Evolutionary conservation across 2,888 invertebrate genomes (phyloP), one percentile per base, ranked within the genome.

Genomic region (Dysmachus trigonus): DNA sequence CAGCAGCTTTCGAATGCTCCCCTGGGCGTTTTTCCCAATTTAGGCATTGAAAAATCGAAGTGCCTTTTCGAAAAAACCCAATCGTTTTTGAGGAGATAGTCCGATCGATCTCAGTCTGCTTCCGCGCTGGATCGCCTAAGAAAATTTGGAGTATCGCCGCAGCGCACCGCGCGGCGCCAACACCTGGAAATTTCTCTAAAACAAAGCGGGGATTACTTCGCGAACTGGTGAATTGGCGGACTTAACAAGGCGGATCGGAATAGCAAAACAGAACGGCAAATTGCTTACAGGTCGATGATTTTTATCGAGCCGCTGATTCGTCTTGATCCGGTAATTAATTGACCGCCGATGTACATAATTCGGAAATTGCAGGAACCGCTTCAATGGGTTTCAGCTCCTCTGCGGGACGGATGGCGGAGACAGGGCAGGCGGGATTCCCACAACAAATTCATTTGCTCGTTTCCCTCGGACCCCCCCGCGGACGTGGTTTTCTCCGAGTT

Each of bases 281-380:
- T 73, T 33, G 31, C 73, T 27, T 27, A 33, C 38, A 38, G 76
- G 76, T 76, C 38, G 76, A 18, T 35, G 76, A 76, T 35, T 76
- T 76, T 73, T 73, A 73, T 73, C 38, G 22, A 62, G 27, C 62
- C 62, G 38, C 33, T 38, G 76, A 76, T 76, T 76, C 76, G 76
- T 76, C 35, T 76, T 76, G 38, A 76, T 76, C 38, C 76, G 35
- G 8, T 76, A 76, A 76, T 76, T 33, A 76, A 22, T 62, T 62
- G 62, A 62, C 76, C 22, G 41, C n/a, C 41, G 76, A 38, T 76
- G 76, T 33, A 76, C 33, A 73, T 73, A 73, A 76, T 76, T 76
- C 76, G 76, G 33, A 76, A 76, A 76, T 76, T 35, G 73, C 13
- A 76, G 13, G 22, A 38, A 76, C n/a, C 33, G 76, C 35, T 76